Conservation (phyloP, 2,113 vertebrate species). For the Hemiscyllium ocellatum region DNA sequence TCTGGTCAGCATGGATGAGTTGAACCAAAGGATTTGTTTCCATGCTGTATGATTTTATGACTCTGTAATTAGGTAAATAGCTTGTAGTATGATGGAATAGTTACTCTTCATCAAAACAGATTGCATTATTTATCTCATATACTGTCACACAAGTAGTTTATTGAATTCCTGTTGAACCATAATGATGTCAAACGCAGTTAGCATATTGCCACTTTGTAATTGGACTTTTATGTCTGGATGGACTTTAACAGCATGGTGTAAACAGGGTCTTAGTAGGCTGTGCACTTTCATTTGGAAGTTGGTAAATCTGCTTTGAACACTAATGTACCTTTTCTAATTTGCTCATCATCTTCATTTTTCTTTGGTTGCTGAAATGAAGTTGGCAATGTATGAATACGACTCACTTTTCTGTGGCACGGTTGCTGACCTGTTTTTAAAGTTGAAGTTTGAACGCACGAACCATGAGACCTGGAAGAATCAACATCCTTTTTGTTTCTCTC, state of each 20-base stretch:
- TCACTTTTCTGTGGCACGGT: neutral
- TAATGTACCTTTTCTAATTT: neutral
- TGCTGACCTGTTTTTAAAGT: neutral
- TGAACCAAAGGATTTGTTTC: too few relatives aligned
- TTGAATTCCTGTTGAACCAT: constrained; percentile 11
- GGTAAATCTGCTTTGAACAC: neutral
- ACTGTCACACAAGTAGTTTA: neutral
- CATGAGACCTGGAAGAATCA: neutral
- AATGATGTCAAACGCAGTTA: neutral
- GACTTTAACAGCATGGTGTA: neutral
- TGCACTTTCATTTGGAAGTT: neutral
- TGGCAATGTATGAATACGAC: neutral
- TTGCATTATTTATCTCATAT: neutral
- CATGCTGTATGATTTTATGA: too few relatives aligned
- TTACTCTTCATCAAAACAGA: neutral
- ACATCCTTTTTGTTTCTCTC: neutral
- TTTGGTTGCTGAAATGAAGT: neutral
- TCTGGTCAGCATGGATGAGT: too few relatives aligned
- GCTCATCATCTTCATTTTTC: neutral
- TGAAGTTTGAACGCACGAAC: neutral
- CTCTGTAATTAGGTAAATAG: neutral
- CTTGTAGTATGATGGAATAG: neutral
- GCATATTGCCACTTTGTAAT: constrained; percentile 6
- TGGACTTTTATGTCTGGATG: constrained; percentile 3
- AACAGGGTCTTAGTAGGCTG: neutral